A percentile compares a stretch with the other conserved stretches of the same genome.
phyloP scores from a whole-genome alignment of 1,140 invertebrate species.

The Drosophila guanche region DNA sequence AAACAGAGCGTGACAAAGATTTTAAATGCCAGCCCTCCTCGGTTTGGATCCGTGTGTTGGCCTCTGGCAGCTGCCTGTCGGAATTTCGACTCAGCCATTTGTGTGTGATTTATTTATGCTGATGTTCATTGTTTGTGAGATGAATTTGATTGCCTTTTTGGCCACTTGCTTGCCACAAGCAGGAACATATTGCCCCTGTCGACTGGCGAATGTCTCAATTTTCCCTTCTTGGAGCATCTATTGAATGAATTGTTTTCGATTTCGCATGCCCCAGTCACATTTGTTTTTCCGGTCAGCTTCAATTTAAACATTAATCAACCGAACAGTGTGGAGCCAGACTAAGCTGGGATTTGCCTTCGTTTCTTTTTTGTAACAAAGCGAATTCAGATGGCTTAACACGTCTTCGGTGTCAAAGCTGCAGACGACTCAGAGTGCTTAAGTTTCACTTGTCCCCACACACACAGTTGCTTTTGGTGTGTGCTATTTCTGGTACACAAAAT shows the following conservation, averaged over 20 bases:
- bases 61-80: conserved; percentile 3
- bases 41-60: neutral
- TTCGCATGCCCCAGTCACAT: conserved; percentile 5
- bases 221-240: conserved; percentile 9
- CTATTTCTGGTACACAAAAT: too few species aligned
- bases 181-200: conserved; percentile 12
- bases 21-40: conserved; percentile 27
- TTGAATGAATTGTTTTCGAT: conserved; percentile 51
- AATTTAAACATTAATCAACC: conserved; percentile 32
- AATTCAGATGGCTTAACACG: conserved; percentile 23
- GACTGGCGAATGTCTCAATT: conserved; percentile 46
- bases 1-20: conserved; percentile 22
- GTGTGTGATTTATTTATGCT: conserved; percentile 63
- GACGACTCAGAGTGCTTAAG: conserved; percentile 9
- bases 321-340: conserved; percentile 1
- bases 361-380: neutral
- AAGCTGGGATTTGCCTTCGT: conserved; percentile 2
- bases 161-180: conserved; percentile 22
- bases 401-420: conserved; percentile 33
- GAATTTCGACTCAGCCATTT: conserved; percentile 40
- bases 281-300: conserved; percentile 18
- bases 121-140: conserved; percentile 14
- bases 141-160: conserved; percentile 46
- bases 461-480: too few species aligned
- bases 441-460: neutral